A percentile compares a stretch with the other conserved stretches of the same genome.
phyloP scores from a whole-genome alignment of 2,113 vertebrate genomes.

The Atrichornis clamosus region DNA sequence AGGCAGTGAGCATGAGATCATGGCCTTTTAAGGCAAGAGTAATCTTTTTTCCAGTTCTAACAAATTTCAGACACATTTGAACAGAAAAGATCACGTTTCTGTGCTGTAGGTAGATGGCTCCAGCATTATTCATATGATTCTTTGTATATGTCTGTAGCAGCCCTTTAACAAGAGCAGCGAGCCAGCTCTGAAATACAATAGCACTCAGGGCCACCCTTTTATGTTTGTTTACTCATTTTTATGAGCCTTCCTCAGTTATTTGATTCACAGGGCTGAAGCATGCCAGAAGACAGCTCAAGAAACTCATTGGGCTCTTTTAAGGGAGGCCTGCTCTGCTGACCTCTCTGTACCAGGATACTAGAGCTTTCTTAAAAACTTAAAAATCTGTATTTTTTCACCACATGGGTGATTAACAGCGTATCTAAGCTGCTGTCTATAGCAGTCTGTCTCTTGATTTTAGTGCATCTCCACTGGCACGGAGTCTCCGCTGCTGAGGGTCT shows the following conservation, averaged over 20 bases:
- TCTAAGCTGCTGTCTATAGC: neutral
- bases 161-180: slow-evolving; percentile 65
- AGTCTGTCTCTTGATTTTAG: neutral
- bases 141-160: slow-evolving; percentile 64
- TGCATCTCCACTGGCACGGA: neutral
- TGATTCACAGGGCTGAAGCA: slow-evolving; percentile 39
- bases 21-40: slow-evolving; percentile 66
- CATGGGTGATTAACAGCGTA: neutral
- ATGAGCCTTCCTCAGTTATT: slow-evolving; percentile 60
- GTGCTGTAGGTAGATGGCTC: slow-evolving; percentile 73
- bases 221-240: slow-evolving; percentile 75
- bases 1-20: neutral
- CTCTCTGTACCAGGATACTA: neutral
- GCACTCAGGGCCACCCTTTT: slow-evolving; percentile 53
- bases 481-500: neutral
- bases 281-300: slow-evolving; percentile 46
- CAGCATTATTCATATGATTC: slow-evolving; percentile 65
- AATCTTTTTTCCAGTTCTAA: slow-evolving; percentile 75
- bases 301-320: neutral
- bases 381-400: neutral
- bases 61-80: slow-evolving; percentile 73
- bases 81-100: slow-evolving; percentile 71
- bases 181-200: slow-evolving; percentile 69
- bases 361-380: neutral
- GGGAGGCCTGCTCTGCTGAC: neutral